Conservation (phyloP, 2,113 vertebrate species). For the Epinephelus lanceolatus region DNA sequence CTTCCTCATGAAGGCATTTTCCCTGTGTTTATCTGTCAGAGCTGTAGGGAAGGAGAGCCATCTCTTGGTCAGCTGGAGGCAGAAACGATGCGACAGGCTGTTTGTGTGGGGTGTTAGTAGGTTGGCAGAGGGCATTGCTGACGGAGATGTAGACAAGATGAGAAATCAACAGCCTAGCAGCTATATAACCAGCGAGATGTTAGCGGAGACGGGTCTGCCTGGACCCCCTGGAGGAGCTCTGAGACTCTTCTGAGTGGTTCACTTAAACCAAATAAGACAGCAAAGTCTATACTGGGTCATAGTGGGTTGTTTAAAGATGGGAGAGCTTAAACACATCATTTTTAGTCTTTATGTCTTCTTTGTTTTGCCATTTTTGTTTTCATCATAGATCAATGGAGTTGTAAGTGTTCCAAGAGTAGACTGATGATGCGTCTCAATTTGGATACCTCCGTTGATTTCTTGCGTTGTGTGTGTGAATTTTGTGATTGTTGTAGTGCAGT, state of each 20-base stretch:
- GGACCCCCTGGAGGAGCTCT: neutral
- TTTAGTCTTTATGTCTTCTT: neutral
- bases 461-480: too few relatives aligned
- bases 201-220: neutral
- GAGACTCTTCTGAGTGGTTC: neutral
- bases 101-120: slow-evolving; percentile 34
- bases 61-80: slow-evolving; percentile 40
- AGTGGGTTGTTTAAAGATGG: neutral
- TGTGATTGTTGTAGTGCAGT: too few relatives aligned
- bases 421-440: too few relatives aligned
- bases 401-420: neutral
- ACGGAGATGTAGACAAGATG: slow-evolving; percentile 6
- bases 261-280: slow-evolving; percentile 3
- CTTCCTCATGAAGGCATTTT: slow-evolving; percentile 21
- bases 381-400: neutral
- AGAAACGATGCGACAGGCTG: slow-evolving; percentile 22
- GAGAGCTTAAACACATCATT: neutral
- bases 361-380: neutral
- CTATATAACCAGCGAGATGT: slow-evolving; percentile 37
- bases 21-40: slow-evolving; percentile 14
- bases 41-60: slow-evolving; percentile 1
- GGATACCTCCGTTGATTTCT: too few relatives aligned
- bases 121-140: slow-evolving; percentile 20
- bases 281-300: neutral
- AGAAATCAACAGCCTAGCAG: slow-evolving; percentile 30